Conservation (phyloP, 2,797 vertebrate species). For the Myioborus miniatus region DNA sequence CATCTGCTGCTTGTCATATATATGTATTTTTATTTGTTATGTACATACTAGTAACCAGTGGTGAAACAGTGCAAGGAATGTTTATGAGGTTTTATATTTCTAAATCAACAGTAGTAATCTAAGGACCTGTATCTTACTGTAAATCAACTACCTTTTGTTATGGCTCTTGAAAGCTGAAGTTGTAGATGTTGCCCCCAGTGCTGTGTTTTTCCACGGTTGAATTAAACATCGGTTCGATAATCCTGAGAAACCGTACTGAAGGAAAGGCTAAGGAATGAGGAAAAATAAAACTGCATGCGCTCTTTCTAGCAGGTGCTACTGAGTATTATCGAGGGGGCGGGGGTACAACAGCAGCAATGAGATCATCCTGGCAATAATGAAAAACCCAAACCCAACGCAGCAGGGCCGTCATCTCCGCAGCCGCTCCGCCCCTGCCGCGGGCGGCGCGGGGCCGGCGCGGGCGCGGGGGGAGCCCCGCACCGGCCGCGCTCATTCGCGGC, state of each 20-base stretch:
- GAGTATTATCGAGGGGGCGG: not conserved
- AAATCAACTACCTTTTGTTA: not conserved
- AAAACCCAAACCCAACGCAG: not conserved
- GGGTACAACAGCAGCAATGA: not conserved
- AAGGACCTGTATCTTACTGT: not conserved
- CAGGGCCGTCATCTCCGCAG: not conserved
- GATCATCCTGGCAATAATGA: not conserved
- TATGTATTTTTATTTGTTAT: not conserved
- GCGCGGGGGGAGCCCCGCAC: conserved; percentile 76
- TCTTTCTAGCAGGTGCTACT: not conserved
- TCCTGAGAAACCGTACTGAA: not conserved
- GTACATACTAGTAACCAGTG: not conserved
- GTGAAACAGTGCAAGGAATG: not conserved
- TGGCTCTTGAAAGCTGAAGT: not conserved
- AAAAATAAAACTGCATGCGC: not conserved
- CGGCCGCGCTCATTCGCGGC: conserved; percentile 65
- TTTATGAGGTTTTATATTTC: not conserved
- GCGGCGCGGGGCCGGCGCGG: not conserved
- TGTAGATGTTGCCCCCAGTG: not conserved
- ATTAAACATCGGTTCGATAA: not conserved
- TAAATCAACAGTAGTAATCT: not conserved
- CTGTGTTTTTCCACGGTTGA: not conserved
- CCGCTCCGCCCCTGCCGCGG: not conserved
- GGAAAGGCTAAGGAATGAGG: not conserved
- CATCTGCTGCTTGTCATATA: not conserved